phyloP scores from a whole-genome alignment of 2,113 vertebrate genomes.

The Gnathonemus echidnorhynchus region DNA sequence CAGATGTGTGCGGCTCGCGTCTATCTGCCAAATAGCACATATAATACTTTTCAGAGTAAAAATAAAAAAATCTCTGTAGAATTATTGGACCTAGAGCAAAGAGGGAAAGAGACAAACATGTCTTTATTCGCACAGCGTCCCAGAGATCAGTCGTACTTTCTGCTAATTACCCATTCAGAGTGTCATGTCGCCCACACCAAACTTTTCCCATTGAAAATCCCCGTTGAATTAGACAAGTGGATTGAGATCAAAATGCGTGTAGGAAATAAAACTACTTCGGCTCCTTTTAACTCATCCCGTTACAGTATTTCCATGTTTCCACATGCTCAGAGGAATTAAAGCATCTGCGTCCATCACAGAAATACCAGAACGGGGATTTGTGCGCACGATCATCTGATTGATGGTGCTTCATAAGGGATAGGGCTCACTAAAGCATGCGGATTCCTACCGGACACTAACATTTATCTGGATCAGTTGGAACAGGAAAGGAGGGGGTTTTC shows the following conservation, averaged over 20 bases:
- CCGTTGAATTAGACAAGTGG: background rate
- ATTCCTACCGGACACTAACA: background rate
- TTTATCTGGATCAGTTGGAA: background rate
- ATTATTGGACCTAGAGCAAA: background rate
- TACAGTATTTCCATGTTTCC: background rate
- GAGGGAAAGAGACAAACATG: background rate
- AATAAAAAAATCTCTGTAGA: background rate
- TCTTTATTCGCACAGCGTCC: background rate
- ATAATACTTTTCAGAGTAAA: background rate
- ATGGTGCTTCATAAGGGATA: background rate
- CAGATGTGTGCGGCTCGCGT: background rate
- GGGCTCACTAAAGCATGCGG: background rate
- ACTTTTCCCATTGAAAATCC: background rate
- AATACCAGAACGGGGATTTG: background rate
- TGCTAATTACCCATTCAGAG: constrained; percentile 5
- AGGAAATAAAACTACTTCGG: background rate
- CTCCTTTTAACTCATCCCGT: background rate
- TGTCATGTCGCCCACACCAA: background rate
- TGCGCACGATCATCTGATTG: background rate
- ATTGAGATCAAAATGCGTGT: background rate
- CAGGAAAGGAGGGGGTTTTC: background rate
- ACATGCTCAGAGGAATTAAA: background rate
- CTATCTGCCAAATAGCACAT: background rate
- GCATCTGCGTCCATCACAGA: background rate
- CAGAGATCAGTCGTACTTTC: background rate